Evolutionary conservation across 2,888 invertebrate genomes (phyloP).

Genomic region (Amphipyra berbera): DNA sequence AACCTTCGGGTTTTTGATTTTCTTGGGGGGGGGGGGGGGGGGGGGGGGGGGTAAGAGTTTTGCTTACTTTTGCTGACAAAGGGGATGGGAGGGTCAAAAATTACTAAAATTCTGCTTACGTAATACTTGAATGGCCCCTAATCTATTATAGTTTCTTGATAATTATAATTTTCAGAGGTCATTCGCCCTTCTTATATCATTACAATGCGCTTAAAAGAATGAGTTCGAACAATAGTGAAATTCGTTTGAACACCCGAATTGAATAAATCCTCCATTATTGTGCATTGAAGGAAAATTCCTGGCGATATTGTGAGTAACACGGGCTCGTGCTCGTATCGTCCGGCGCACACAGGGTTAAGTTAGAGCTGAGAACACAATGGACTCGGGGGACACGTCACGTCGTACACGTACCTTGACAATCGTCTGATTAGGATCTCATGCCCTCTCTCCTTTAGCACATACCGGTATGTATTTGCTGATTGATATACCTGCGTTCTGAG

Average conservation of each 20-base stretch:
- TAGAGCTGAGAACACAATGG: slow-evolving; percentile 59
- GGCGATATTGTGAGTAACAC: slow-evolving; percentile 50
- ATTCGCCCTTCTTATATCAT: slow-evolving; percentile 3
- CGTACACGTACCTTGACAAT: slow-evolving; percentile 65
- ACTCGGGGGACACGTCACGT: slow-evolving; percentile 64
- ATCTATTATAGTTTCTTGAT: too few relatives aligned
- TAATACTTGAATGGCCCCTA: too few relatives aligned
- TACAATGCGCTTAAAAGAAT: slow-evolving; percentile 1
- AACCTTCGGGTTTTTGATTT: too few relatives aligned
- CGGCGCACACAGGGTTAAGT: slow-evolving; percentile 46
- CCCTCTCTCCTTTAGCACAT: slow-evolving; percentile 53
- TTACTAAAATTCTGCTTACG: too few relatives aligned
- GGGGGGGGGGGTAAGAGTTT: too few relatives aligned
- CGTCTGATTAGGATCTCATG: slow-evolving; percentile 72
- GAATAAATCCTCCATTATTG: slow-evolving; percentile 47
- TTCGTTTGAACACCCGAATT: slow-evolving; percentile 39
- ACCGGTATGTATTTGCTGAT: slow-evolving; percentile 55
- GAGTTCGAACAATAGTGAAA: slow-evolving; percentile 29
- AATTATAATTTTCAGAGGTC: slow-evolving; percentile 12
- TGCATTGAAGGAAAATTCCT: slow-evolving; percentile 57
- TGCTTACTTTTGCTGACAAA: too few relatives aligned
- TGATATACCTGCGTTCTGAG: slow-evolving; percentile 46
- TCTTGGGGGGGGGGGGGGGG: too few relatives aligned
- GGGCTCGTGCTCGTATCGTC: slow-evolving; percentile 32
- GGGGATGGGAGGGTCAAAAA: too few relatives aligned